Conservation (phyloP, 2,888 invertebrate genomes). For the Emmelina monodactyla region DNA sequence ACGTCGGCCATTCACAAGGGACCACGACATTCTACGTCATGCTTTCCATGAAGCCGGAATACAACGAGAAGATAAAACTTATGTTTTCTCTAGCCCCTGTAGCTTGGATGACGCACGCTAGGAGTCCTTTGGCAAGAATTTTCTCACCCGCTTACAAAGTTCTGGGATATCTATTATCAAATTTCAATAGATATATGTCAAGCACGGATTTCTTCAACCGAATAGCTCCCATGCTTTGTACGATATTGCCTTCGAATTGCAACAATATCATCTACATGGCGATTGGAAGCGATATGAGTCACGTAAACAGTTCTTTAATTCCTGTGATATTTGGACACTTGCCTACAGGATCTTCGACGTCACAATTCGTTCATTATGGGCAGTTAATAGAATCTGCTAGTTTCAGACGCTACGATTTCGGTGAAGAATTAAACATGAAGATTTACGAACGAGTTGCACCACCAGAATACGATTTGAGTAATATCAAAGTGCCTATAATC, state of each 20-base stretch:
- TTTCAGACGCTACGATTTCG: slow-evolving; percentile 41
- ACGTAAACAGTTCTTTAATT: slow-evolving; percentile 48
- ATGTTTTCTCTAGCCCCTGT: slow-evolving; percentile 68
- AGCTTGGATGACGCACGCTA: slow-evolving; percentile 56
- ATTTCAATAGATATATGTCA: slow-evolving; percentile 23
- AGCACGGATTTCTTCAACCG: slow-evolving; percentile 28
- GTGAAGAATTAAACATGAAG: slow-evolving; percentile 23
- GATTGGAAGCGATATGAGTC: slow-evolving; percentile 26
- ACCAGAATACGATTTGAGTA: slow-evolving; percentile 35
- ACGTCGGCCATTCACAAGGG: slow-evolving; percentile 77
- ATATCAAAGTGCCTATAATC: slow-evolving; percentile 28
- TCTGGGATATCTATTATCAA: slow-evolving; percentile 23
- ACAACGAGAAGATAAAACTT: slow-evolving; percentile 60
- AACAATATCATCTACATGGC: slow-evolving; percentile 26
- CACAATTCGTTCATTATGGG: slow-evolving; percentile 54
- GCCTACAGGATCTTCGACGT: slow-evolving; percentile 65
- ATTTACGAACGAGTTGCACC: slow-evolving; percentile 46
- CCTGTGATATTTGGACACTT: slow-evolving; percentile 67
- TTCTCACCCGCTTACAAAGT: slow-evolving; percentile 27
- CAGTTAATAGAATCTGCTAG: slow-evolving; percentile 34
- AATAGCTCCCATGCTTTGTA: slow-evolving; percentile 28
- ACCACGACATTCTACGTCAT: slow-evolving; percentile 66
- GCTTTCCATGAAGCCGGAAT: slow-evolving; percentile 59
- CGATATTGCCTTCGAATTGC: slow-evolving; percentile 23
- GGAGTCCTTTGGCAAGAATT: slow-evolving; percentile 31